phyloP scores from a whole-genome alignment of 2,113 vertebrate species.

The Rhineura floridana region DNA sequence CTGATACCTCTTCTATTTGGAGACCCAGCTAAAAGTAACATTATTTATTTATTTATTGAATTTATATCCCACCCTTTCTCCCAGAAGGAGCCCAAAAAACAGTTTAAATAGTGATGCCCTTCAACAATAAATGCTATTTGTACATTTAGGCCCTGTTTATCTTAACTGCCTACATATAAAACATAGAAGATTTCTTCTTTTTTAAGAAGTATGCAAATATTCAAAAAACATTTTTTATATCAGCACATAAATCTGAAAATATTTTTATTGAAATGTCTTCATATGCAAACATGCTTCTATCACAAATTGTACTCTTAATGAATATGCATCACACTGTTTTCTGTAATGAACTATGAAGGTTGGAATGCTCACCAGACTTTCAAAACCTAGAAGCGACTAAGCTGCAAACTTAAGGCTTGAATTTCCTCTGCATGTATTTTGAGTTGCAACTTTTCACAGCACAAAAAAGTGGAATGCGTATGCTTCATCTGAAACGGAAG shows the following conservation, averaged over 20 bases:
- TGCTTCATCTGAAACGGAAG: conserved; percentile 61
- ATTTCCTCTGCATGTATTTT: conserved; percentile 10
- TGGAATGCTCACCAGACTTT: conserved; percentile 32
- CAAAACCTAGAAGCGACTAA: conserved; percentile 1
- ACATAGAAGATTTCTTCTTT: not conserved
- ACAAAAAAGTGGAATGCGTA: conserved; percentile 50
- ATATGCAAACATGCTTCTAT: conserved; percentile 15
- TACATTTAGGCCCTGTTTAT: conserved; percentile 61
- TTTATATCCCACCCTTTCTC: no score
- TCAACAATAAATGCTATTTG: not conserved
- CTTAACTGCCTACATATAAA: conserved; percentile 43
- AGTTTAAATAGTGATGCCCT: not conserved
- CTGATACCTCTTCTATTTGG: not conserved
- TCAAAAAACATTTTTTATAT: conserved; percentile 45
- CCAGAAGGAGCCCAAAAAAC: no score
- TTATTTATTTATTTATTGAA: no score
- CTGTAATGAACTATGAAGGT: not conserved
- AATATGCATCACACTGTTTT: not conserved
- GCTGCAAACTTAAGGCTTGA: conserved; percentile 16
- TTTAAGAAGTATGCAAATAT: conserved; percentile 35
- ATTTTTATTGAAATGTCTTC: conserved; percentile 26
- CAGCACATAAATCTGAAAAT: conserved; percentile 16
- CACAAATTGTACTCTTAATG: not conserved
- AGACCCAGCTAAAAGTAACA: not conserved
- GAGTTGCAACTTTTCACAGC: conserved; percentile 45